These are phyloP conservation scores for Trialeurodes vaporariorum DNA, from an alignment of 1,140 invertebrate species.

Conservation along the genomic window DNA sequence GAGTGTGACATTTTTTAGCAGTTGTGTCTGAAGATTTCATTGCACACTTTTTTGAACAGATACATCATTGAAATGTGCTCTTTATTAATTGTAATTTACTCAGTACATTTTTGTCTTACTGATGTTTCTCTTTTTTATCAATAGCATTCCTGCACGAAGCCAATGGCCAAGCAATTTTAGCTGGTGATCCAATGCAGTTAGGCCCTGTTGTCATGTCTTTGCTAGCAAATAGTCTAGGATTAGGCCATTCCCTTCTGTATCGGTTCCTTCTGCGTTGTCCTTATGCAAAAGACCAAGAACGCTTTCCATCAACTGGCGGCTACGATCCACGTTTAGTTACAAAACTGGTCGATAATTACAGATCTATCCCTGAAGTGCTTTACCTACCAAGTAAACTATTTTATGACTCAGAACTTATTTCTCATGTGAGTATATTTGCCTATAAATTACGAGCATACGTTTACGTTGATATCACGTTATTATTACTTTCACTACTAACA, in stretches of 20 bases:
- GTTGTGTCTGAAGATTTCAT: no score
- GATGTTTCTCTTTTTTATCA: no score
- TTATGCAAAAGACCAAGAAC: constrained; percentile 27
- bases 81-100: no score
- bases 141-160: neutral
- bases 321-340: constrained; percentile 59
- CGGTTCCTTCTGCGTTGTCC: constrained; percentile 26
- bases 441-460: neutral
- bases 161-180: constrained; percentile 59
- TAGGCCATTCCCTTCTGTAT: constrained; percentile 35
- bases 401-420: constrained; percentile 58
- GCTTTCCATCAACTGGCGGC: constrained; percentile 37
- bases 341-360: constrained; percentile 59
- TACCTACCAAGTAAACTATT: constrained; percentile 64
- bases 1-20: no score
- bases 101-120: no score
- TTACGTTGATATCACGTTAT: constrained; percentile 16
- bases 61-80: no score
- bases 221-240: constrained; percentile 47
- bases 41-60: no score
- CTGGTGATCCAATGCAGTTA: constrained; percentile 85
- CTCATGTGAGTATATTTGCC: constrained; percentile 39
- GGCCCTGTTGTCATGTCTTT: constrained; percentile 67
- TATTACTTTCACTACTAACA: constrained; percentile 17
- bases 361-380: constrained; percentile 67